Percentiles rank a stretch among this genome's conserved stretches.
Evolutionary conservation across 1,140 invertebrate species (phyloP).

Genomic region (Drosophila lacteicornis): DNA sequence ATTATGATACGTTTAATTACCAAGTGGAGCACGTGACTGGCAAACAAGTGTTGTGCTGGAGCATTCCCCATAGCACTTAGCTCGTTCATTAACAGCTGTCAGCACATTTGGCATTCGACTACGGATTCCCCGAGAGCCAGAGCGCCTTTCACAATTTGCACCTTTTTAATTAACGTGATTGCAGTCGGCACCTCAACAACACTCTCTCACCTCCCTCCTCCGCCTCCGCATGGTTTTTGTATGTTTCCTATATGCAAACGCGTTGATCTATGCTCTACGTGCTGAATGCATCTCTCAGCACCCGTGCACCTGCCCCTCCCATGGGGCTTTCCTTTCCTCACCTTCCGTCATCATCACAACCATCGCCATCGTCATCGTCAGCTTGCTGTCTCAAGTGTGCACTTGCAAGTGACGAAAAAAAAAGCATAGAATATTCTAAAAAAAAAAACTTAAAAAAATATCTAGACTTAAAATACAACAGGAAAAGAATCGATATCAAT

Average conservation of each 20-base stretch:
- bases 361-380: constrained; percentile 11
- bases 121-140: constrained; percentile 47
- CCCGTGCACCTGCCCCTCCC: constrained; percentile 14
- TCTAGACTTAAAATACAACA: constrained; percentile 31
- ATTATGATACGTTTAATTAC: constrained; percentile 83
- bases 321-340: constrained; percentile 17
- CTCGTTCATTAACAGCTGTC: constrained; percentile 84
- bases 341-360: constrained; percentile 17
- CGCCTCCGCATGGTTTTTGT: background rate
- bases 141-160: constrained; percentile 84
- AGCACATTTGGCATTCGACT: constrained; percentile 74
- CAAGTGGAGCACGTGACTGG: constrained; percentile 79
- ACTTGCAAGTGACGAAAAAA: constrained; percentile 64
- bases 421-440: constrained; percentile 17
- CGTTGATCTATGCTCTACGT: constrained; percentile 80
- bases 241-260: constrained; percentile 43
- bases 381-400: constrained; percentile 72
- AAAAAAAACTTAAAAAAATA: constrained; percentile 25
- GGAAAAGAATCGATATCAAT: background rate
- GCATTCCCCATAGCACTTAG: constrained; percentile 31
- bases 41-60: constrained; percentile 38
- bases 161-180: constrained; percentile 85
- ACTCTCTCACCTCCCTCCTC: constrained; percentile 19
- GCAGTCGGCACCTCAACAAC: constrained; percentile 59
- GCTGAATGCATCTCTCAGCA: constrained; percentile 68